phyloP scores from a whole-genome alignment of 2,113 vertebrate genomes.

The Rhineura floridana region DNA sequence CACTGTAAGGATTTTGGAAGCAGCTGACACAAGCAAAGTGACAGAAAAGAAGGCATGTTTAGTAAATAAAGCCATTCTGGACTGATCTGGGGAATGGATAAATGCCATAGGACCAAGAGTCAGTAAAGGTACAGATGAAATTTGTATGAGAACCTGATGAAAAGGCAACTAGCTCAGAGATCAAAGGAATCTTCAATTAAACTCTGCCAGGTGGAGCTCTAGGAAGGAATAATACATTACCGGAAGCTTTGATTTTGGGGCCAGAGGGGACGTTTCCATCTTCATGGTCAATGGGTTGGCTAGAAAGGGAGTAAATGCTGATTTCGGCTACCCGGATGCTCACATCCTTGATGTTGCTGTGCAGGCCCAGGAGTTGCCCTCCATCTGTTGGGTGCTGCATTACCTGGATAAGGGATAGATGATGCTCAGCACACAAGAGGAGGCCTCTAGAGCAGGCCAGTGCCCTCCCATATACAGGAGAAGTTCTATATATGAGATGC shows the following conservation, averaged over 20 bases:
- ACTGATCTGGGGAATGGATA: background rate
- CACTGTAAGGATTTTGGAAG: background rate
- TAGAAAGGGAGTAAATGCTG: slow-evolving; percentile 95
- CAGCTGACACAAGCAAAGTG: background rate
- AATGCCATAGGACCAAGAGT: background rate
- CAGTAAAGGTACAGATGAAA: background rate
- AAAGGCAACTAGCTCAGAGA: background rate
- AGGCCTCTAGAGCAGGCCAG: background rate
- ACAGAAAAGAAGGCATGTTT: background rate
- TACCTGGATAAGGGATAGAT: slow-evolving; percentile 78
- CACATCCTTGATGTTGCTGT: slow-evolving; percentile 91
- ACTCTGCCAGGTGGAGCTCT: background rate
- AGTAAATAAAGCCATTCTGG: background rate
- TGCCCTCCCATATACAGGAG: background rate
- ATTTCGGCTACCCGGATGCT: slow-evolving; percentile 93
- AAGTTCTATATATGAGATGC: too few relatives aligned
- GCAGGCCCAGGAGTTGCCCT: slow-evolving; percentile 90
- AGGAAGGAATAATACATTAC: slow-evolving; percentile 59
- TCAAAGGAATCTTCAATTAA: background rate
- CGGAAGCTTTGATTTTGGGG: slow-evolving; percentile 92
- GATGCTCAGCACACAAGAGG: background rate
- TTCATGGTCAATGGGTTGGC: slow-evolving; percentile 96
- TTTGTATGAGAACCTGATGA: too few relatives aligned
- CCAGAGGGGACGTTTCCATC: slow-evolving; percentile 85
- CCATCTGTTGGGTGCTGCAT: slow-evolving; percentile 96